A percentile compares a stretch with the other conserved stretches of the same genome.
Conservation (phyloP, 2,113 vertebrate species). For the Lagopus muta region DNA sequence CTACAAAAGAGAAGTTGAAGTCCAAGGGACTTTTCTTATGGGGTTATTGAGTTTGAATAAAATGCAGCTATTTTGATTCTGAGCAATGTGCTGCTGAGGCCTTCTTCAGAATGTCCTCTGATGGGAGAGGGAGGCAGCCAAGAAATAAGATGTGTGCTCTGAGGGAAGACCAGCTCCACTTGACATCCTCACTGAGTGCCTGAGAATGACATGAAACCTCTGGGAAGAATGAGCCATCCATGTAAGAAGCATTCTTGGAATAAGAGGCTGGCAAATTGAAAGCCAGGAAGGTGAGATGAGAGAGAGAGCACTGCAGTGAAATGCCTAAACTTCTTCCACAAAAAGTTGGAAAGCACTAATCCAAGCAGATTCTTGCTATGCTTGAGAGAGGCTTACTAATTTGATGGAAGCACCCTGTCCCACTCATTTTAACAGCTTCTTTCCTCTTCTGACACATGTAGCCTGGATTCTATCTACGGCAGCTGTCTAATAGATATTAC, state of each 20-base stretch:
- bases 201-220: not conserved
- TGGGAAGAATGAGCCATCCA: fast-evolving
- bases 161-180: not conserved
- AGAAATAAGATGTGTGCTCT: not conserved
- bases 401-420: not conserved
- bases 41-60: conserved; percentile 20
- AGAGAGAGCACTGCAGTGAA: not conserved
- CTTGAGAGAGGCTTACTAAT: not conserved
- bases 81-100: not conserved
- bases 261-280: not conserved
- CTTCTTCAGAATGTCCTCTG: conserved; percentile 44
- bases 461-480: not conserved
- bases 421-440: not conserved
- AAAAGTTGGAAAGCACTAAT: not conserved
- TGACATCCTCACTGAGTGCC: not conserved
- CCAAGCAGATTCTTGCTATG: not conserved
- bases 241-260: not conserved
- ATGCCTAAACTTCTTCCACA: not conserved
- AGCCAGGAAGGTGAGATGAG: not conserved
- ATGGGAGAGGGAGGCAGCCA: not conserved
- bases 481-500: not conserved
- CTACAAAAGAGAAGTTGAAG: conserved; percentile 3
- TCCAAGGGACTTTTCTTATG: conserved; percentile 29
- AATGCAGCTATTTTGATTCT: conserved; percentile 33
- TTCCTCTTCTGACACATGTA: not conserved